Percentiles rank a stretch among this genome's conserved stretches.
phyloP scores from a whole-genome alignment of 2,888 invertebrate genomes.

The Gryllus longicercus region DNA sequence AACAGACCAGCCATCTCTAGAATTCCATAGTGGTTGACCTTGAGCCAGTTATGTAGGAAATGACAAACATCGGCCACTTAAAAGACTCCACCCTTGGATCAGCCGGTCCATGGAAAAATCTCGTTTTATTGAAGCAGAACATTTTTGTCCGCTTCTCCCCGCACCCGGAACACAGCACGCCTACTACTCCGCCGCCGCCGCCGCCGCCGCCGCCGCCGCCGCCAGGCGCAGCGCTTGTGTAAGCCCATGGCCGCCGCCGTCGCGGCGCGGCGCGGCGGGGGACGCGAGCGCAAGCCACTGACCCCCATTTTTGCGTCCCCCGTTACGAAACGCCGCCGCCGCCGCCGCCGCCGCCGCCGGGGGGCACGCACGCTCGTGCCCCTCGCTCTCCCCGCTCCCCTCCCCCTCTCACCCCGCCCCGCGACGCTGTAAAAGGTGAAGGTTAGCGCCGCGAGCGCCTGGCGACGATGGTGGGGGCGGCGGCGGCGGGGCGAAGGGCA shows the following conservation, averaged over 20 bases:
- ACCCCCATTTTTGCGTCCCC: slow-evolving; percentile 8
- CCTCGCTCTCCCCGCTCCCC: not conserved
- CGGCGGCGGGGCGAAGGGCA: not conserved
- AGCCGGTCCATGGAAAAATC: too few relatives aligned
- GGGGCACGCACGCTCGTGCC: not conserved
- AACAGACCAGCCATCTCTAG: too few relatives aligned
- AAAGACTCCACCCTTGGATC: too few relatives aligned
- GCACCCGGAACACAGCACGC: not conserved
- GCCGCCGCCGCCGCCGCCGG: not conserved
- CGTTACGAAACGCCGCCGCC: not conserved
- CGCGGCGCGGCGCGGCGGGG: not conserved
- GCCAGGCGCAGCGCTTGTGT: not conserved
- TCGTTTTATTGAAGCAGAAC: too few relatives aligned
- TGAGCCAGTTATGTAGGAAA: too few relatives aligned
- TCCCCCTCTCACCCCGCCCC: not conserved
- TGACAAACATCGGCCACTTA: too few relatives aligned
- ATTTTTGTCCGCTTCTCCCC: too few relatives aligned
- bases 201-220: not conserved
- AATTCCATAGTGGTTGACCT: too few relatives aligned
- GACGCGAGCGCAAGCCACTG: not conserved
- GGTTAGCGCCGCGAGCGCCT: not conserved
- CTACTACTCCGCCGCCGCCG: not conserved
- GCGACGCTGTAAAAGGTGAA: not conserved
- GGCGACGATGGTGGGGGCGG: not conserved
- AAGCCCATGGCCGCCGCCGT: not conserved